phyloP scores from a whole-genome alignment of 2,113 vertebrate genomes.

The Leucosticte australis region DNA sequence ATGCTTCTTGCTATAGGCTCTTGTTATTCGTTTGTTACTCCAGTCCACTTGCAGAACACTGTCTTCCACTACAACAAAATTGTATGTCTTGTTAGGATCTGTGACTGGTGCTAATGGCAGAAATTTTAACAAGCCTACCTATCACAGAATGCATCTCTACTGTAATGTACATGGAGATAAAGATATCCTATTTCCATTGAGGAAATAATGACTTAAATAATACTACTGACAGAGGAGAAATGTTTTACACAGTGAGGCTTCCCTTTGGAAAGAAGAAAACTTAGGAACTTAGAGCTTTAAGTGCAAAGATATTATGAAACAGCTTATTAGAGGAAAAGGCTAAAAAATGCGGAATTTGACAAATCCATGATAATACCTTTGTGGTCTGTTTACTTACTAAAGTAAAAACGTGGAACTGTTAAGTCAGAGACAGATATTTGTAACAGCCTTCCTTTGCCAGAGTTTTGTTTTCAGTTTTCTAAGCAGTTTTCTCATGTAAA shows the following conservation, averaged over 20 bases:
- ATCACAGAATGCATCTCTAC: neutral
- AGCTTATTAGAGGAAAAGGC: neutral
- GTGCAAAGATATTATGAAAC: neutral
- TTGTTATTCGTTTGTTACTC: constrained; percentile 44
- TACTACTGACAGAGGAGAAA: neutral
- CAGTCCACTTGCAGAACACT: neutral
- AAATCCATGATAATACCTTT: neutral
- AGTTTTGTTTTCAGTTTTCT: neutral
- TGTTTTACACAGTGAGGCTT: neutral
- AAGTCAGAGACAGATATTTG: neutral
- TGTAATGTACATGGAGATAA: neutral
- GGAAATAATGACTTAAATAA: neutral
- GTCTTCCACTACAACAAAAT: neutral
- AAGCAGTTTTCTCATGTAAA: neutral
- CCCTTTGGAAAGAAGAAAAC: neutral
- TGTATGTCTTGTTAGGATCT: neutral
- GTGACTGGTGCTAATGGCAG: neutral
- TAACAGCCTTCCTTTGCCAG: neutral
- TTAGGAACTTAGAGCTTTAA: neutral
- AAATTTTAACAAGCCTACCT: neutral
- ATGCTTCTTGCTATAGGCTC: neutral
- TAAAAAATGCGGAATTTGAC: neutral
- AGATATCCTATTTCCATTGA: neutral
- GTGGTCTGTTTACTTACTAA: neutral
- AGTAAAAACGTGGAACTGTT: neutral